Evolutionary conservation across 1,140 invertebrate genomes (phyloP), one percentile per base, ranked within the genome.

Genomic region (Anadara kagoshimensis): DNA sequence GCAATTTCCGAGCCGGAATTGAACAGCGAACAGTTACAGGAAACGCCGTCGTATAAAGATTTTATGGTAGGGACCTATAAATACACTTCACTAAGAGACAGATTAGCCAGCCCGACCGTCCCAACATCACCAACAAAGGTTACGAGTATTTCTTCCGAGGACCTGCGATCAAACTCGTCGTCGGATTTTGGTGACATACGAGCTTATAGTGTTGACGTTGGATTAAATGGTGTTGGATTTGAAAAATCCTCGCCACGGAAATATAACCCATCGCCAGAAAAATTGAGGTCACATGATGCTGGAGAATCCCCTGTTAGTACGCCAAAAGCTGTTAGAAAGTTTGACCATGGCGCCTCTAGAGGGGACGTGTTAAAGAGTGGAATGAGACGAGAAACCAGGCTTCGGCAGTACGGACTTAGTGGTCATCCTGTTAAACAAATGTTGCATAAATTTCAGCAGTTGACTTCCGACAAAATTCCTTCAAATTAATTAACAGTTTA

Each of bases 221-320:
- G 73, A 36, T 63, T 75, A 0, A 54, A 75, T 29, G 54, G 53
- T 49, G 36, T 75, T 22, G 73, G 73, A 43, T 41, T 75, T 11
- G 67, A 70, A 49, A 44, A 47, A 12, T 41, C 24, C n/a, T 75
- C 73, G 14, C 73, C 73, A 44, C 20, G 68, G 18, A 75, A 75
- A 61, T 75, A 61, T 43, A 75, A 75, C 57, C 73, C 73, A 16
- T 75, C 73, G 36, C 73, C 73, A 11, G 73, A 75, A 62, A 69
- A 70, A 56, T 49, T 75, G 22, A 57, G 58, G 26, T 43, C 29
- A 11, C 68, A 59, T 18, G 73, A 75, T 62, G 73, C 73, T n/a
- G 73, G 73, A 0, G 73, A 75, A 53, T 75, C 73, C 8, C 73
- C 73, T 14, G 61, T 75, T 8, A 63, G 68, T 16, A 75, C 73